A percentile compares a stretch with the other conserved stretches of the same genome.
Evolutionary conservation across 2,113 vertebrate species (phyloP).

Genomic region (Gallinago undulata): DNA sequence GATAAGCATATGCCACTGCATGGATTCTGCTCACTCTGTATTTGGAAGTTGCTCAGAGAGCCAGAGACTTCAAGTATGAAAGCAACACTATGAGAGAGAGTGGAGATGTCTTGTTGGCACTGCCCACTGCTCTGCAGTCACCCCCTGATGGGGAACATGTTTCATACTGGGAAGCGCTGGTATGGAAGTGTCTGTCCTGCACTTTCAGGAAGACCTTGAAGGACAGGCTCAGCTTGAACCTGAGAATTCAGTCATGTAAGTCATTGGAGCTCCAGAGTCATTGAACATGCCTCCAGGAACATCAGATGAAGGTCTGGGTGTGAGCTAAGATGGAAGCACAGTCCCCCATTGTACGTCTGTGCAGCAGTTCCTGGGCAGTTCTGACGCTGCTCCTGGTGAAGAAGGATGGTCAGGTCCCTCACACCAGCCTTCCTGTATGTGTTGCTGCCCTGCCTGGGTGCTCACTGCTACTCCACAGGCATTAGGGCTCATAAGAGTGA

Average conservation of each 20-base stretch:
- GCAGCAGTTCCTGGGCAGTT: background rate
- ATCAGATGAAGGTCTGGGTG: background rate
- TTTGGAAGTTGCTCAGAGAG: background rate
- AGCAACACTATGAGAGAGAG: background rate
- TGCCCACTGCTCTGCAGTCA: background rate
- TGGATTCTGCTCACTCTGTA: background rate
- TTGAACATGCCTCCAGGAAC: background rate
- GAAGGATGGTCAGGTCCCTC: background rate
- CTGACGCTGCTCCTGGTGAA: background rate
- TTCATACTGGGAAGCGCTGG: background rate
- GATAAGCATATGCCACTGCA: background rate
- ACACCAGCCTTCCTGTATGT: background rate
- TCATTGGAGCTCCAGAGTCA: background rate
- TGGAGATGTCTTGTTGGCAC: background rate
- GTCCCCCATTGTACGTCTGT: background rate
- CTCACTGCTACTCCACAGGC: background rate
- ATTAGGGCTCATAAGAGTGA: background rate
- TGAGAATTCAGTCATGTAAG: background rate
- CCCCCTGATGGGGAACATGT: background rate
- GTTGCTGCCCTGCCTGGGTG: background rate
- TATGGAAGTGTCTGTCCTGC: background rate
- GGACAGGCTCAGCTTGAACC: background rate
- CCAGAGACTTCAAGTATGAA: background rate
- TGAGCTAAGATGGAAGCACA: background rate
- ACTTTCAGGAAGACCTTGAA: background rate